A percentile compares a stretch with the other conserved stretches of the same genome.
Conservation (phyloP, 2,888 invertebrate genomes). For the Lucinisca nassula region DNA sequence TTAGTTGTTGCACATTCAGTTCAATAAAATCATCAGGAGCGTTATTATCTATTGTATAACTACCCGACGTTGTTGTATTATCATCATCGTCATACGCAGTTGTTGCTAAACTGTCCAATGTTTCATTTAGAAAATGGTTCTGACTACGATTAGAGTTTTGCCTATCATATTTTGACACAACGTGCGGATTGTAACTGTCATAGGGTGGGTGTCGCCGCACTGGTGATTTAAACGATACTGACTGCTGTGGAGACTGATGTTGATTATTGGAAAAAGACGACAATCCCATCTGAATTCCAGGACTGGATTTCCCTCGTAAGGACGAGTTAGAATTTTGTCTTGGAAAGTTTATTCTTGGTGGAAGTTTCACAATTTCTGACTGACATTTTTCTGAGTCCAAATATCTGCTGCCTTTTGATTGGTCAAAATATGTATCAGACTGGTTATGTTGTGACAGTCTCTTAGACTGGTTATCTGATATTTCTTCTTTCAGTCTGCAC, state of each 20-base stretch:
- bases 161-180: not conserved
- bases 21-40: constrained; percentile 71
- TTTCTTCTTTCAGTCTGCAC: not conserved
- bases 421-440: constrained; percentile 53
- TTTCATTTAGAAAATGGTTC: constrained; percentile 49
- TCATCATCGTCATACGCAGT: constrained; percentile 81
- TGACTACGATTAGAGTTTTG: not conserved
- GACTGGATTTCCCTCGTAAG: constrained; percentile 51
- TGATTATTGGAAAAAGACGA: constrained; percentile 63
- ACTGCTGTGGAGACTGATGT: constrained; percentile 39
- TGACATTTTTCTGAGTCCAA: constrained; percentile 34
- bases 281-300: constrained; percentile 69
- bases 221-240: constrained; percentile 15
- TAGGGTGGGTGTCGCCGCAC: not conserved
- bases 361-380: not conserved
- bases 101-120: constrained; percentile 77
- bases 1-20: constrained; percentile 71
- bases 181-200: not conserved
- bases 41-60: constrained; percentile 82
- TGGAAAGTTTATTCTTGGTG: not conserved
- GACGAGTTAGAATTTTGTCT: constrained; percentile 18
- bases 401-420: constrained; percentile 51
- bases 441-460: constrained; percentile 21
- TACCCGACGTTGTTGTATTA: constrained; percentile 83
- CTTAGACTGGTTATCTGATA: constrained; percentile 17